Evolutionary conservation across 2,113 vertebrate species (phyloP), one percentile per base, ranked within the genome.

Genomic region (Scatophagus argus): DNA sequence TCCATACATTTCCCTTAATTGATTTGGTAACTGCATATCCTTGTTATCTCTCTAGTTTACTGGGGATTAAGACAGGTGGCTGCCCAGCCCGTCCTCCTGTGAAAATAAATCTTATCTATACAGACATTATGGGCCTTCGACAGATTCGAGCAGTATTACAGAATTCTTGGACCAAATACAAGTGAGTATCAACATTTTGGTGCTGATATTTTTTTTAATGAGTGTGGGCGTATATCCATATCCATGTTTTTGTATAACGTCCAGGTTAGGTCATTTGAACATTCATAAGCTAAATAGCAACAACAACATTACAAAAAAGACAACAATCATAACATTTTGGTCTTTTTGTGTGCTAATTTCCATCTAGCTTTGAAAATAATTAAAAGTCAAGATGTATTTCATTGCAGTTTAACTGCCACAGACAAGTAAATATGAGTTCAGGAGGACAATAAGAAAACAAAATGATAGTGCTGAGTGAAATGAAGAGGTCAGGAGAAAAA

Each of bases 41-140:
- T 1, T 34, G 12, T 56, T 67, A 6, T 29, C 5, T 0, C 38
- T 46, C 0, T n/a, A 72, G 79, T 3, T 59, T 80, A 27, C n/a
- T 78, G 1, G 43, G 21, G 7, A 2, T 6, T 4, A 4, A 12
- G 4, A 7, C 2, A 17, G n/a, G 19, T 5, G 3, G 25, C n/a
- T 83, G 77, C 6, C 77, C 67, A 27, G 0, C 23, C 62, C n/a
- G 0, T 29, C 7, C 23, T 16, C 8, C 34, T 6, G 4, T 43
- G 10, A 21, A 36, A 29, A 1, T 16, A 16, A 6, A 68, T 19
- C 46, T 89, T 52, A 86, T 76, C 41, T 84, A 77, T 5, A 77
- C 62, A 39, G 88, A 86, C 49, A 86, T 89, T 1, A 5, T 31
- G 3, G 81, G 83, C 17, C 31, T 86, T 14, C 31, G 5, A 31